Base-by-base conservation (phyloP, 2,888 invertebrate genomes). In the Oxystoma pomonae region DNA sequence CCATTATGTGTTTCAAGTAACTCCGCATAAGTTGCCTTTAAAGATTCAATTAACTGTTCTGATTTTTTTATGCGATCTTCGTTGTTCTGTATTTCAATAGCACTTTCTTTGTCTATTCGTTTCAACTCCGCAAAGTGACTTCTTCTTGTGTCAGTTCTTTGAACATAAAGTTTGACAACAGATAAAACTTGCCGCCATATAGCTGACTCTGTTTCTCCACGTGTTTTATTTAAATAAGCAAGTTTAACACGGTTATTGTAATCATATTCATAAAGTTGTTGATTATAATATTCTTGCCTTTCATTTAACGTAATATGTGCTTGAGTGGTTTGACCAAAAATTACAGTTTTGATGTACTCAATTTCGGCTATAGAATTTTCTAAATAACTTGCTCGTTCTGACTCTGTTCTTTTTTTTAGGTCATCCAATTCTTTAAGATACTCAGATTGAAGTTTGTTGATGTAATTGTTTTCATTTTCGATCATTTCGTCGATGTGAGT, bases 401-500 rank as follows among this genome's bases (percentile, higher is more conserved):
- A 82, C 53, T 80, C 78, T 1, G 84, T 81, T 61, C 86, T 84
- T 56, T 80, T 76, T 9, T 83, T 78, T 17, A 83, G 79, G 18
- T 85, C 80, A 0, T 82, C 79, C 5, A 81, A 74, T 56, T 88
- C 85, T 65, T 86, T 84, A 66, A 81, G 81, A 20, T 85, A 83
- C 35, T 73, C 65, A 1, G 65, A 61, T 64, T 83, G 83, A 50
- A 84, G 76, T 67, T 72, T 70, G 55, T 77, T 75, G 49, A 85
- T 82, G 56, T 78, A 80, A 60, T 82, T 81, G 71, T 84, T 87
- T 71, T 86, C 87, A 51, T 74, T 72, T 22, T 73, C 78, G 59
- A 90, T 83, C 68, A 91, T 86, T 73, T 85, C 83, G 70, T 88
- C 86, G 59, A 92, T 84, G 58, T 85, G 86, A 70, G 87, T 86